A percentile compares a stretch with the other conserved stretches of the same genome.
These are phyloP conservation scores for Hozukius guyotensis DNA, from an alignment of 2,797 vertebrate genomes.

Conservation along the genomic window DNA sequence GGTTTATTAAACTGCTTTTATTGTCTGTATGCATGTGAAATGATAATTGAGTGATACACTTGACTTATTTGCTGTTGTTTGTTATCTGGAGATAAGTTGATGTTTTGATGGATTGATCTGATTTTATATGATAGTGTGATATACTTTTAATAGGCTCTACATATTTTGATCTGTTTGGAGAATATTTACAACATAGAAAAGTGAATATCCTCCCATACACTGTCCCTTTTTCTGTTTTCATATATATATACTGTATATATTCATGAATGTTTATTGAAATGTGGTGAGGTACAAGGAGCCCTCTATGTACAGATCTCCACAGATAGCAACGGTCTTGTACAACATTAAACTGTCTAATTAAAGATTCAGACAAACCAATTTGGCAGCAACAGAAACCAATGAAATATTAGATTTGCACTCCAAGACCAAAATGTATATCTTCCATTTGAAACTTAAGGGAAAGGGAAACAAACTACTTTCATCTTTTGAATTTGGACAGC, in stretches of 20 bases:
- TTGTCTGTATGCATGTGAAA: background rate
- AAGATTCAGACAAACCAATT: background rate
- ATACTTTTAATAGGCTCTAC: background rate
- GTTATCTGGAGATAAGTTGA: background rate
- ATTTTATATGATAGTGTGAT: background rate
- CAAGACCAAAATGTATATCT: background rate
- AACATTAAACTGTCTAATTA: background rate
- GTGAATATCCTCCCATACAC: background rate
- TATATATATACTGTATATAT: background rate
- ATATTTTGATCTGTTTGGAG: background rate
- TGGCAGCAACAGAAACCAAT: background rate
- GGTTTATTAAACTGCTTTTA: background rate
- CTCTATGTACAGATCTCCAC: no score
- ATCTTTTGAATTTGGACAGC: background rate
- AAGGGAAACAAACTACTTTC: background rate
- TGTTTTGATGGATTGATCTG: background rate
- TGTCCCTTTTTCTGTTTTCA: background rate
- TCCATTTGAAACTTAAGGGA: background rate
- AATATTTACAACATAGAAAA: background rate
- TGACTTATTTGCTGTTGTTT: background rate
- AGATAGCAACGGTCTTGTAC: background rate
- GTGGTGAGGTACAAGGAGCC: no score
- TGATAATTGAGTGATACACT: background rate
- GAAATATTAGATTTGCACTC: background rate
- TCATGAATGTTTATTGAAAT: background rate